Base-by-base conservation (phyloP, 2,888 invertebrate species). In the Ophion slaviceki region DNA sequence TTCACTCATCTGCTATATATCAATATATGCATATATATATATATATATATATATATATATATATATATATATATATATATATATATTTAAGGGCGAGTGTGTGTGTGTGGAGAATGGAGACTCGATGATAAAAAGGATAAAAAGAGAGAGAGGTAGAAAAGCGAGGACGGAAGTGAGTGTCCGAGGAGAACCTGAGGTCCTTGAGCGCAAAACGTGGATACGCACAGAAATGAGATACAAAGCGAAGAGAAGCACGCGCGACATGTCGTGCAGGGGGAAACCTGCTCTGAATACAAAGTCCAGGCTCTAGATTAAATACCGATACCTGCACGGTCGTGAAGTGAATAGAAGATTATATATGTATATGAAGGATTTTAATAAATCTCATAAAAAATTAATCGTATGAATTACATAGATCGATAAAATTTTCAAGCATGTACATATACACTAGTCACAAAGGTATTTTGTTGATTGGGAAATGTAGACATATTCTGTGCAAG, bases 301-400 rank as follows among this genome's bases (percentile, higher is more conserved):
- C 77, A n/a, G 80, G 82, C 82, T 86, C 84, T 80, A 84, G 87
- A 87, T 86, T 87, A 87, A 84, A 86, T 86, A 86, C 70, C 84
- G 86, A 87, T 85, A 87, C 80, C 80, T 45, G 67, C 24, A 28
- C 59, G 24, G 64, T 6, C 11, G 66, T 40, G 45, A 53, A 62
- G 74, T 75, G 76, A 85, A 71, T 71, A 28, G 5, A 80, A 40
- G 66, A 36, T 57, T 66, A 47, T 47, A 66, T 75, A 77, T 77
- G 80, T 62, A 76, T 57, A 53, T 75, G 40, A 24, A 3, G 53
- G 74, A 74, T 84, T 70, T 53, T 74, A 57, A 32, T 28, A 8
- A 28, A 68, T 74, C n/a, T 76, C 61, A 36, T 57, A 47, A 24
- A 84, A 61, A 79, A 79, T 75, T 24, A 81, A 78, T 78, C 66